These are phyloP conservation scores for Porphyrio hochstetteri DNA, from an alignment of 2,113 vertebrate genomes.

Conservation along the genomic window DNA sequence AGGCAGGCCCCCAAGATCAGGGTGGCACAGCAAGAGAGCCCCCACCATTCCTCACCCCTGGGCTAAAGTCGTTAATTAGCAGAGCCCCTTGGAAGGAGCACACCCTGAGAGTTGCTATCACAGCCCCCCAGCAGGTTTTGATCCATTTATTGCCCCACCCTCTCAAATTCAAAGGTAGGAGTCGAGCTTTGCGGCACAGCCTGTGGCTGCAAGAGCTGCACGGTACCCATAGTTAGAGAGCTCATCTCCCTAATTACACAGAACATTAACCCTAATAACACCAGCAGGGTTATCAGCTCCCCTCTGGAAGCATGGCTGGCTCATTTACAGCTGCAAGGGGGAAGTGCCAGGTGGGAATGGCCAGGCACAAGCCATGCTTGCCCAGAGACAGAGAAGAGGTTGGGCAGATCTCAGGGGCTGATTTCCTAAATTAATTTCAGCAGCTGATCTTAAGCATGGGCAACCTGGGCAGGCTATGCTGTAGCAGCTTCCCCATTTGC, in stretches of 20 bases:
- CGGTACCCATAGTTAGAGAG: neutral
- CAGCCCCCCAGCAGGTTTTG: neutral
- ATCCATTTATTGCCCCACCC: neutral
- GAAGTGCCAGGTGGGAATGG: neutral
- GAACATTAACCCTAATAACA: neutral
- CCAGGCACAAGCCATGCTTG: rapidly evolving
- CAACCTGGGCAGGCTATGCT: neutral
- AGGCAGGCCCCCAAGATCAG: neutral
- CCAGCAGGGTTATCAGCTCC: rapidly evolving
- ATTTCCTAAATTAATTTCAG: neutral
- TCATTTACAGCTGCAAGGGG: rapidly evolving
- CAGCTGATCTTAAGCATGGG: neutral
- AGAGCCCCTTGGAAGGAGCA: rapidly evolving
- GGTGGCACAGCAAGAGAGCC: neutral
- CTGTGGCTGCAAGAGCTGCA: neutral
- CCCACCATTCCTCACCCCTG: rapidly evolving
- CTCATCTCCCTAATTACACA: neutral
- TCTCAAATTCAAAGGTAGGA: neutral
- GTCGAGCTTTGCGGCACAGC: neutral
- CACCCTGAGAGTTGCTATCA: rapidly evolving
- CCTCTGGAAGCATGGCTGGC: neutral
- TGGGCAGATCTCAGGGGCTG: neutral
- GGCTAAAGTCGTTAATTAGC: neutral
- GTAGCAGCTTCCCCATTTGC: neutral
- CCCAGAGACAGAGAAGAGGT: neutral